Evolutionary conservation across 2,113 vertebrate genomes (phyloP).

Genomic region (Leptobrachium leishanense): DNA sequence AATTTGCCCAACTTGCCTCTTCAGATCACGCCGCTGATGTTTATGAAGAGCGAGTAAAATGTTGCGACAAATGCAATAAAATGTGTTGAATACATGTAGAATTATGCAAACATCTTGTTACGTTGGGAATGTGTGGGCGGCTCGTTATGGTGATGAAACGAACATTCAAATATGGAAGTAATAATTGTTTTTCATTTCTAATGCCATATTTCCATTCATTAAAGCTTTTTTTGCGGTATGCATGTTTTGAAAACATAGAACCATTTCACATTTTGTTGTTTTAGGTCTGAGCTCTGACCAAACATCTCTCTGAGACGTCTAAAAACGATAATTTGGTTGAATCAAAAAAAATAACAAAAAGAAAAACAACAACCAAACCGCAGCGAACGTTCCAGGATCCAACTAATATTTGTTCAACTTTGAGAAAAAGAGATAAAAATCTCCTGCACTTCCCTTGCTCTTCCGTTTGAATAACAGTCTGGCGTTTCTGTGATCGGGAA

Average conservation of each 20-base stretch:
- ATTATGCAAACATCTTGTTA: background rate
- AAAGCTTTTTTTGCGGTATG: background rate
- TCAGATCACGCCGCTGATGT: too few relatives aligned
- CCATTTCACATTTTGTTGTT: slow-evolving; percentile 7
- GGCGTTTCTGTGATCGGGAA: background rate
- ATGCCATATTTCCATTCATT: slow-evolving; percentile 9
- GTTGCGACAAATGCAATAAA: background rate
- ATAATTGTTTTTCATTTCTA: background rate
- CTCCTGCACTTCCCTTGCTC: background rate
- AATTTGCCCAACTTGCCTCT: too few relatives aligned
- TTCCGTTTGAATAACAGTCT: background rate
- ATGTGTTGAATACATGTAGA: background rate
- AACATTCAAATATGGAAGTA: background rate
- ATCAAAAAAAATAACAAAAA: slow-evolving; percentile 23
- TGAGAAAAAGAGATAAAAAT: slow-evolving; percentile 2
- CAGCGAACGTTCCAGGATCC: background rate
- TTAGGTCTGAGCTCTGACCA: background rate
- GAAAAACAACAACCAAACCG: too few relatives aligned
- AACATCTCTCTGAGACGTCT: background rate
- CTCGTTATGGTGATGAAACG: background rate
- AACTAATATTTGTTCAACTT: slow-evolving; percentile 6
- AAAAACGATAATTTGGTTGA: slow-evolving; percentile 13
- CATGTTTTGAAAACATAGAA: slow-evolving; percentile 4
- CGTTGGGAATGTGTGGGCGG: background rate
- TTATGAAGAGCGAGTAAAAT: background rate